Conservation (phyloP, 2,888 invertebrate species). For the Drosophila histrio region DNA sequence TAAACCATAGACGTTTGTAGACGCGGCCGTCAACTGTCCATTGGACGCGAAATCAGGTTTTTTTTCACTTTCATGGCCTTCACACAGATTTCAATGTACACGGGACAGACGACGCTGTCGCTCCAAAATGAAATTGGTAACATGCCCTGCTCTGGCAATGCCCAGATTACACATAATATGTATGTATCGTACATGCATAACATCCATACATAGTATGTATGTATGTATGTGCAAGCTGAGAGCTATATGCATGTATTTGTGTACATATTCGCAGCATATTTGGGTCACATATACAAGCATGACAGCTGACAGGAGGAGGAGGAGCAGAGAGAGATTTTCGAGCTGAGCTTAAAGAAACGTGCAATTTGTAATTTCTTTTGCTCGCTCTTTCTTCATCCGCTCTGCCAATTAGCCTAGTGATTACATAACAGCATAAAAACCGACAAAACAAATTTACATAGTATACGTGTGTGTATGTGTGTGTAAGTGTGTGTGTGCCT, state of each 20-base stretch:
- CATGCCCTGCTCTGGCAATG: constrained; percentile 68
- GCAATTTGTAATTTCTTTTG: constrained; percentile 71
- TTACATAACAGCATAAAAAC: constrained; percentile 69
- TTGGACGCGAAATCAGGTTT: constrained; percentile 52
- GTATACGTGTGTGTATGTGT: neutral
- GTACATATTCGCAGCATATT: constrained; percentile 25
- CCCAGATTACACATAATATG: constrained; percentile 45
- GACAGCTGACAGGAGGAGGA: constrained; percentile 18
- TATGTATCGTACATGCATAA: neutral
- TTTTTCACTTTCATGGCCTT: constrained; percentile 78
- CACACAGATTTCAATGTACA: constrained; percentile 70
- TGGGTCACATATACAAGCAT: constrained; percentile 35
- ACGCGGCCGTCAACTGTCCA: constrained; percentile 11
- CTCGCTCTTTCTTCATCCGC: constrained; percentile 69
- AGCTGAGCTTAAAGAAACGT: constrained; percentile 33
- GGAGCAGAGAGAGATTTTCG: constrained; percentile 13
- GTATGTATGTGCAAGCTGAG: too few species aligned
- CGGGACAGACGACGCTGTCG: constrained; percentile 21
- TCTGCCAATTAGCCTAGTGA: constrained; percentile 71
- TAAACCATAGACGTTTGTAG: constrained; percentile 21
- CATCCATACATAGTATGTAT: too few species aligned
- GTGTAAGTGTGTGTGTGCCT: neutral
- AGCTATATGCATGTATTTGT: neutral
- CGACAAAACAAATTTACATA: constrained; percentile 40
- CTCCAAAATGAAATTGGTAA: constrained; percentile 58